These are phyloP conservation scores for Esox masquinongy DNA, from an alignment of 2,797 vertebrate species.

Conservation along the genomic window DNA sequence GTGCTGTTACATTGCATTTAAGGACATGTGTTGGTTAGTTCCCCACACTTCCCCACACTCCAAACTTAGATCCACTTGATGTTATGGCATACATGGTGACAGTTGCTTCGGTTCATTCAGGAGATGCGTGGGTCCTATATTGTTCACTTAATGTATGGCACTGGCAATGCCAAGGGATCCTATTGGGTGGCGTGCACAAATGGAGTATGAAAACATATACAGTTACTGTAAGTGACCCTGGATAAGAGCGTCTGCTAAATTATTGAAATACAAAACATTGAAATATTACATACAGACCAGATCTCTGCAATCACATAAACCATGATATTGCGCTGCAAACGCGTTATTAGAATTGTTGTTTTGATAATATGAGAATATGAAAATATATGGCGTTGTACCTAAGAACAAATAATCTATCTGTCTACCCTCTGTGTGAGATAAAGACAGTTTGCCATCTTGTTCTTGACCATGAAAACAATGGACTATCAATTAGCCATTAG, in stretches of 20 bases:
- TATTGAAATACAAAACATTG: no score
- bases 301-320: not conserved
- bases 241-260: no score
- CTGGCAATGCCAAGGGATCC: no score
- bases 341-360: not conserved
- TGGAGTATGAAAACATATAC: no score
- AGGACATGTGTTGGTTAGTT: not conserved
- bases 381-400: no score
- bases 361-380: not conserved
- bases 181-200: no score
- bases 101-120: not conserved
- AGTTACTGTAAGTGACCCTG: no score
- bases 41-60: not conserved
- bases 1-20: not conserved
- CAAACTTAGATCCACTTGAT: not conserved
- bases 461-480: constrained; percentile 46
- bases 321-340: not conserved
- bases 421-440: constrained; percentile 12
- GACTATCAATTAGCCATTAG: constrained; percentile 64
- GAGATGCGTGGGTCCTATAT: not conserved
- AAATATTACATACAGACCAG: not conserved
- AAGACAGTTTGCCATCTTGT: constrained; percentile 37
- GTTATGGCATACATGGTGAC: not conserved
- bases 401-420: not conserved
- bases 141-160: no score